Evolutionary conservation across 2,113 vertebrate genomes (phyloP).

Genomic region (Perognathus longimembris): DNA sequence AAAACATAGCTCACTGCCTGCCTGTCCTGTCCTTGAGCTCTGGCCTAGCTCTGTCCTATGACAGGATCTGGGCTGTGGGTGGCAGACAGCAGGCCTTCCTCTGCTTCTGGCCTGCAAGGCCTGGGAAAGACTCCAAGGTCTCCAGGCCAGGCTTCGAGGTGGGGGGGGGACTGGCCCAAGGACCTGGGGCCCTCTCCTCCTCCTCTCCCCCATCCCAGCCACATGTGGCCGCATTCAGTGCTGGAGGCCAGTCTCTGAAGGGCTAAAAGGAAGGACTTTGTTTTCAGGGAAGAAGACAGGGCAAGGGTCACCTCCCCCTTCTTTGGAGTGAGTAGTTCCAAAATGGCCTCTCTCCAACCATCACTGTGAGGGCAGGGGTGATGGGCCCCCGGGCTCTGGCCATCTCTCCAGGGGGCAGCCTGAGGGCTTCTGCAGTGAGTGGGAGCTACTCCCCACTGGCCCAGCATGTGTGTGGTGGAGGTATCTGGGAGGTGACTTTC

Average conservation of each 20-base stretch:
- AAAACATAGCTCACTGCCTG: constrained; percentile 58
- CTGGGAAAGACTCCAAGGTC: neutral
- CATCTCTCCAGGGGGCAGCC: neutral
- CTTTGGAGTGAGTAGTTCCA: constrained; percentile 17
- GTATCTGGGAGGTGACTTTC: neutral
- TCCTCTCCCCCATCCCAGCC: too few relatives aligned
- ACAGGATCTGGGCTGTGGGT: neutral
- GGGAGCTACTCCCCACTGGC: neutral
- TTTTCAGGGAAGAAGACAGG: constrained; percentile 39
- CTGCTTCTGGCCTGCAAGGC: neutral
- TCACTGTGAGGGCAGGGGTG: neutral
- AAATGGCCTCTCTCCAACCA: neutral
- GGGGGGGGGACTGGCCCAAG: neutral
- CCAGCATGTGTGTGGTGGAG: neutral
- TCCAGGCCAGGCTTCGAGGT: neutral
- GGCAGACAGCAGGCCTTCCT: neutral
- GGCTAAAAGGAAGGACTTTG: constrained; percentile 56
- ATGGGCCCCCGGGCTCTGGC: neutral
- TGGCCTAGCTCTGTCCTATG: neutral
- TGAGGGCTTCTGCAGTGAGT: neutral
- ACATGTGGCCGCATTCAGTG: neutral
- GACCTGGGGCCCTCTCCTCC: too few relatives aligned
- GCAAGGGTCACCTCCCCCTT: neutral
- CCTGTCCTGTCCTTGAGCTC: constrained; percentile 53
- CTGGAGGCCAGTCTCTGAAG: neutral